A percentile compares a stretch with the other conserved stretches of the same genome.
Conservation (phyloP, 2,113 vertebrate species). For the Bos taurus region DNA sequence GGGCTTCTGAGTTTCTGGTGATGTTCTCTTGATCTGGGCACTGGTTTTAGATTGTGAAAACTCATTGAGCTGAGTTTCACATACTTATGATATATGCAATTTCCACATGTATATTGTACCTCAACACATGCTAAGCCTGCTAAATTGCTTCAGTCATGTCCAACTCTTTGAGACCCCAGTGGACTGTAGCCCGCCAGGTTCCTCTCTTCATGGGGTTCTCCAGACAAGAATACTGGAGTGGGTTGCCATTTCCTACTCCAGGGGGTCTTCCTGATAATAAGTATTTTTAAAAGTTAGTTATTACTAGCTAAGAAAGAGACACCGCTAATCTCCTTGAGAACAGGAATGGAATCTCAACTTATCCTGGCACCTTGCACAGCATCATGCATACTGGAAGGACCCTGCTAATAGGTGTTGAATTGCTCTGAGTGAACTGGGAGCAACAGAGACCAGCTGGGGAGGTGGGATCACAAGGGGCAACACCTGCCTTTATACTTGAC, state of each 20-base stretch:
- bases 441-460: background rate
- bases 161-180: background rate
- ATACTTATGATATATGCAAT: background rate
- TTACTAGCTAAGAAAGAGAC: background rate
- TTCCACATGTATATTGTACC: background rate
- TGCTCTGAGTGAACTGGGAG: background rate
- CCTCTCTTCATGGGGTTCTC: background rate
- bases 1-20: background rate
- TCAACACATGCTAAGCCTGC: background rate
- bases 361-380: background rate
- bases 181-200: background rate
- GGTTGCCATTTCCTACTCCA: background rate
- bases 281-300: background rate
- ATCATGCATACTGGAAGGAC: fast-evolving
- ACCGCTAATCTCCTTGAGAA: background rate
- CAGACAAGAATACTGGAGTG: background rate
- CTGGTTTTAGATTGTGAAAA: background rate
- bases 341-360: background rate
- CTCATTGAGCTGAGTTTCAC: background rate
- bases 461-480: too few relatives aligned
- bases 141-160: background rate
- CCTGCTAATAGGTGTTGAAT: background rate
- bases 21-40: background rate
- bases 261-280: background rate
- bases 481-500: background rate